Evolutionary conservation across 1,140 invertebrate species (phyloP), one percentile per base, ranked within the genome.

Genomic region (Melanaphis sacchari): DNA sequence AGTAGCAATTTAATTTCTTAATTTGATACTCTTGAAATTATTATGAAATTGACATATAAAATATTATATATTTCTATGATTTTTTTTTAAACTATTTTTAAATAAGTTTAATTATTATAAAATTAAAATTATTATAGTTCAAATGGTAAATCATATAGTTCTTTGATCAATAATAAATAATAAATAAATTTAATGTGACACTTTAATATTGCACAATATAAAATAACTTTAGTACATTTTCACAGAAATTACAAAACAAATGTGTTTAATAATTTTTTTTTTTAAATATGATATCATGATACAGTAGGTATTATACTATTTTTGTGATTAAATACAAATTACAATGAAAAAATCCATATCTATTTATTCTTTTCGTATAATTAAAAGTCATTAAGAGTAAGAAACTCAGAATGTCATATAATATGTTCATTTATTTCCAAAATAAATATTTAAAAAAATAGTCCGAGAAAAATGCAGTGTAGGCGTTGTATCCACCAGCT

Each of bases 401-500:
- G n/a, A 66, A 66, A 66, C 26, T 41, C 21, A n/a, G 5, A 90
- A 90, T 54, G 15, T 59, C 41, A 24, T 59, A 31, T 66, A 90
- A n/a, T 76, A 76, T n/a, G 59, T 76, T 76, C 54, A 90, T 66
- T 43, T 18, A 31, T 90, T 90, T 90, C 24, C 36, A 54, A 93
- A 93, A 93, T 85, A 85, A 93, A 91, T 91, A 91, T 91, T 46
- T 31, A 81, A 91, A 93, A 54, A 93, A 49, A 46, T 81, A 46
- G 24, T 49, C 41, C 43, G 24, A 93, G 41, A 82, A 82, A 91
- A 54, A 85, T 54, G n/a, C 9, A 2, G 21, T 15, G 91, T 85
- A 93, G 91, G 91, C 46, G 84, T 52, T 40, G 9, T 82, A 49
- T 82, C n/a, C 90, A 92, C 43, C 91, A 93, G 81, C 91, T 85